phyloP scores from a whole-genome alignment of 2,113 vertebrate genomes.

The Haemorhous mexicanus region DNA sequence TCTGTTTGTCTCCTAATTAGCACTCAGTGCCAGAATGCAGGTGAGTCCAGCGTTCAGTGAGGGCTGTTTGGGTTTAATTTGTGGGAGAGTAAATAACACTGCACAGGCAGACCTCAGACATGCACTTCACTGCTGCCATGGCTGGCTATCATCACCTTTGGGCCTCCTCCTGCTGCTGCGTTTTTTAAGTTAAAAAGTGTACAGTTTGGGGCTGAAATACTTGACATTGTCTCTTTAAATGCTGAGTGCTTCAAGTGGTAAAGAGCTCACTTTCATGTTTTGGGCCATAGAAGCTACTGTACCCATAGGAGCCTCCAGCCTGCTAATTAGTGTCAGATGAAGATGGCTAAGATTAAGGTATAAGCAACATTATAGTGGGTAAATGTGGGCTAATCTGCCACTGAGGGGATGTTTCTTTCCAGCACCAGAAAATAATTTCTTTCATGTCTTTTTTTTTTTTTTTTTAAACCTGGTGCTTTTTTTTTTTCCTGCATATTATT shows the following conservation, averaged over 20 bases:
- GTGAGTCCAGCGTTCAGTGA: not conserved
- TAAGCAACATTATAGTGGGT: slow-evolving; percentile 35
- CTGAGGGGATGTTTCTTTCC: slow-evolving; percentile 20
- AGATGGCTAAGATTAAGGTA: slow-evolving; percentile 53
- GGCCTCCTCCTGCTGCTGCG: not conserved
- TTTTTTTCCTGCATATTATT: not conserved
- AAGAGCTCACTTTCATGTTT: slow-evolving; percentile 42
- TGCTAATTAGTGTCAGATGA: slow-evolving; percentile 59
- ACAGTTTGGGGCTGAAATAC: not conserved
- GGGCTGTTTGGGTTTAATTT: not conserved
- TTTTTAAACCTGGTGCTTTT: not conserved
- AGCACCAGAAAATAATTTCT: slow-evolving; percentile 1
- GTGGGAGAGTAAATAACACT: not conserved
- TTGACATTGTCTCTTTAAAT: slow-evolving; percentile 31
- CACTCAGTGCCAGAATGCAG: not conserved
- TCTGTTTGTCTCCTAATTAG: slow-evolving; percentile 1
- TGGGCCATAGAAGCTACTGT: not conserved
- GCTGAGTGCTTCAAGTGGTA: not conserved
- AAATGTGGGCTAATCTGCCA: slow-evolving; percentile 50
- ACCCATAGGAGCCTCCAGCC: slow-evolving; percentile 38
- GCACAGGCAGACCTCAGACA: not conserved
- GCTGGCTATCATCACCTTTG: not conserved
- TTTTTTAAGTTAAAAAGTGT: not conserved
- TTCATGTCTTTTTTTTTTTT: not conserved
- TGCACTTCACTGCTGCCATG: not conserved